Evolutionary conservation across 2,797 vertebrate species (phyloP).

Genomic region (Acrossocheilus wenchowensis): DNA sequence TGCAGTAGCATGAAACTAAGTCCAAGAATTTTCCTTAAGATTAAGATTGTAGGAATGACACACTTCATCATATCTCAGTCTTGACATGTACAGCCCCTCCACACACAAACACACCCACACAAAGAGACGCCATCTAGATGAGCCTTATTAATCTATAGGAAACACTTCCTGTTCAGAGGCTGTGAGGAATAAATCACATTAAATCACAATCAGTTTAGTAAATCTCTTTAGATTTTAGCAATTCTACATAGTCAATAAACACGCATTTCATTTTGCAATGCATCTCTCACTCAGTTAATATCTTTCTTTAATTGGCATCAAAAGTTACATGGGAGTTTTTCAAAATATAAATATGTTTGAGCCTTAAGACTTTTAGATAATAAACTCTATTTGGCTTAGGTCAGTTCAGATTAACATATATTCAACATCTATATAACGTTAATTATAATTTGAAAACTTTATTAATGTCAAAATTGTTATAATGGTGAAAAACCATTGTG

Average conservation of each 20-base stretch:
- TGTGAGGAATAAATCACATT: conserved; percentile 37
- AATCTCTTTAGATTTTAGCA: neutral
- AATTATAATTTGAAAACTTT: too few relatives aligned
- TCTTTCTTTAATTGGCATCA: neutral
- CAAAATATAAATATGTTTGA: neutral
- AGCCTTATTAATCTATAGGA: conserved; percentile 34
- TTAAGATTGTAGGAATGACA: conserved; percentile 19
- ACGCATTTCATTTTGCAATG: neutral
- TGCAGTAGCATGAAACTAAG: neutral
- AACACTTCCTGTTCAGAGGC: conserved; percentile 37
- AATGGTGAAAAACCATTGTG: too few relatives aligned
- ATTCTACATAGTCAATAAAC: conserved; percentile 1
- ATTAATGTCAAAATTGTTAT: too few relatives aligned
- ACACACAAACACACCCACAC: conserved; percentile 29
- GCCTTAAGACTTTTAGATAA: neutral
- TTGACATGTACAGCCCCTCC: conserved; percentile 19
- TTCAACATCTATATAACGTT: neutral
- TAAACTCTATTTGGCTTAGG: too few relatives aligned
- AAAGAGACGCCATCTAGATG: conserved; percentile 21
- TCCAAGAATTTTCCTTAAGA: conserved; percentile 1
- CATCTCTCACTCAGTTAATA: neutral
- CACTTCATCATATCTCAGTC: conserved; percentile 16
- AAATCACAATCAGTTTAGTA: neutral
- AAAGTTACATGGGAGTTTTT: neutral
- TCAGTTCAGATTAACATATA: neutral